These are phyloP conservation scores for Perodicticus potto DNA, from an alignment of 2,797 vertebrate species.

Conservation along the genomic window DNA sequence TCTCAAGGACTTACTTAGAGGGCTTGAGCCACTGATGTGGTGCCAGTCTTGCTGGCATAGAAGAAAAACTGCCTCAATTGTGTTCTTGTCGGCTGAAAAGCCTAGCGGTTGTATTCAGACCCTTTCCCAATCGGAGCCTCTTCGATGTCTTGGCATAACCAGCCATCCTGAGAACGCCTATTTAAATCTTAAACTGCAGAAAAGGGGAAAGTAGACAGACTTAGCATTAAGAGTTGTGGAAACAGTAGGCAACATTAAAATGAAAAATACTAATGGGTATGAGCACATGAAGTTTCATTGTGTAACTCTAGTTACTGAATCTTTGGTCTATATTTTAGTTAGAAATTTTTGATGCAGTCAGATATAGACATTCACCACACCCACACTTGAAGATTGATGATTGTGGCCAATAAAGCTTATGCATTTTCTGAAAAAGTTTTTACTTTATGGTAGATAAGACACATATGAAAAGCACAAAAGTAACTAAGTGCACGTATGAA, in stretches of 20 bases:
- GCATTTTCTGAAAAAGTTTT: neutral
- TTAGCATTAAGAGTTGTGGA: conserved; percentile 3
- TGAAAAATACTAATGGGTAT: neutral
- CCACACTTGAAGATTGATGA: neutral
- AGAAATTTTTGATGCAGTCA: conserved; percentile 4
- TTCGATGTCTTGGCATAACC: neutral
- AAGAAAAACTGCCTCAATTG: conserved; percentile 16
- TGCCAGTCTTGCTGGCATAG: conserved; percentile 67
- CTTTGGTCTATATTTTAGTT: neutral
- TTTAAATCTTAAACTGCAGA: neutral
- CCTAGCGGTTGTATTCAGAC: neutral
- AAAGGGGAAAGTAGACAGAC: neutral
- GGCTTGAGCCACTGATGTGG: conserved; percentile 61
- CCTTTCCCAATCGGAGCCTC: conserved; percentile 51
- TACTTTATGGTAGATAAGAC: neutral
- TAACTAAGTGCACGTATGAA: neutral
- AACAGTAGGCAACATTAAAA: neutral
- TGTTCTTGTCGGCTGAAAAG: conserved; percentile 45
- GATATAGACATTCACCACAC: neutral
- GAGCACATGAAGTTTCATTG: conserved; percentile 9
- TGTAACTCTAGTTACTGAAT: neutral
- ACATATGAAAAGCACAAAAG: neutral
- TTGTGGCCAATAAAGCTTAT: neutral
- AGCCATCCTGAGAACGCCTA: neutral
- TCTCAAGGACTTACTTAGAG: conserved; percentile 52